phyloP scores from a whole-genome alignment of 2,888 invertebrate genomes.

The Watsonalla cultraria region DNA sequence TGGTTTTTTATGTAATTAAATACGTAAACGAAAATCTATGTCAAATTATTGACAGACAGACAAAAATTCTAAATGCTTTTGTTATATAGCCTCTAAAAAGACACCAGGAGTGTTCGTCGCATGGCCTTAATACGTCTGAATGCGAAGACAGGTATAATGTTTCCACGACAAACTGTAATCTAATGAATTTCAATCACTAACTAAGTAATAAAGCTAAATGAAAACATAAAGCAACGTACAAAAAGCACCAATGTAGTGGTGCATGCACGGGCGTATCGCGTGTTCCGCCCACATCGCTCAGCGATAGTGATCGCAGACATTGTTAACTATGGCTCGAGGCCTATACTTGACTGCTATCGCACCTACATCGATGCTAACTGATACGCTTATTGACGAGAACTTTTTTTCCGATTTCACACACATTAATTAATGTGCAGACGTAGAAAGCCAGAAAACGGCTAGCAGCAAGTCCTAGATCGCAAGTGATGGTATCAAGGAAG shows the following conservation, averaged over 20 bases:
- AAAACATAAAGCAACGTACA: not conserved
- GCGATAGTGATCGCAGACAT: not conserved
- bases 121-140: no score
- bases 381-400: not conserved
- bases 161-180: not conserved
- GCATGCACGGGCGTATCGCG: not conserved
- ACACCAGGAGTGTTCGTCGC: no score
- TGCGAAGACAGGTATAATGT: not conserved
- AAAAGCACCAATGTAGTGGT: not conserved
- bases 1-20: no score
- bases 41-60: no score
- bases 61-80: no score
- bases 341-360: not conserved
- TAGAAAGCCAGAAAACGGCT: no score
- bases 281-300: not conserved
- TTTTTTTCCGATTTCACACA: no score
- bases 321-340: not conserved
- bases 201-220: not conserved
- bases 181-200: not conserved
- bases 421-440: no score
- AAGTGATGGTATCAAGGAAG: no score
- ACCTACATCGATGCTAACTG: not conserved
- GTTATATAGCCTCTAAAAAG: no score
- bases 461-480: no score
- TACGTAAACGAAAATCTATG: no score